A percentile compares a stretch with the other conserved stretches of the same genome.
Evolutionary conservation across 2,888 invertebrate species (phyloP).

Genomic region (Myathropa florea): DNA sequence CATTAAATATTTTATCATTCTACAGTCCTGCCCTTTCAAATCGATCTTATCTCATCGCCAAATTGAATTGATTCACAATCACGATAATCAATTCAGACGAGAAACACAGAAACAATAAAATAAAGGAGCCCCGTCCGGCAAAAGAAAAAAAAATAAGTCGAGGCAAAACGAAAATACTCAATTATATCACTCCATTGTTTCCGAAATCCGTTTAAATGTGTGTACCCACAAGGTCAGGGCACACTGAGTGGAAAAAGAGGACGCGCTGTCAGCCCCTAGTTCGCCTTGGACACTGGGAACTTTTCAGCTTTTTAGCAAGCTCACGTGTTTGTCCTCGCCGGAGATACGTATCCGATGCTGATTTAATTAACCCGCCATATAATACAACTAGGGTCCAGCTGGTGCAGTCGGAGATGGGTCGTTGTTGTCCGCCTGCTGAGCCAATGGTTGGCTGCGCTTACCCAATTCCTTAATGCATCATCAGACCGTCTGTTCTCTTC

Average conservation of each 20-base stretch:
- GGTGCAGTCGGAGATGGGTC: not conserved
- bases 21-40: conserved; percentile 71
- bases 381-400: conserved; percentile 37
- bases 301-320: conserved; percentile 28
- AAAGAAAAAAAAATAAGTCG: not conserved
- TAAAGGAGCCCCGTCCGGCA: not conserved
- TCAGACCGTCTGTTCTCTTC: not conserved
- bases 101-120: not conserved
- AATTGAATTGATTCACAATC: conserved; percentile 60
- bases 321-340: conserved; percentile 41
- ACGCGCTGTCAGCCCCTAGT: not conserved
- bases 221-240: not conserved
- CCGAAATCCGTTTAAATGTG: conserved; percentile 53
- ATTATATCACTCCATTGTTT: conserved; percentile 64
- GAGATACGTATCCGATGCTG: conserved; percentile 47
- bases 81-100: conserved; percentile 35
- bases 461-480: conserved; percentile 51
- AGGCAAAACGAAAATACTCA: conserved; percentile 38
- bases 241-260: not conserved
- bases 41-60: conserved; percentile 60
- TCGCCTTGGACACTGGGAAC: not conserved
- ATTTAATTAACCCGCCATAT: conserved; percentile 66
- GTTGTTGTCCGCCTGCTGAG: too few relatives aligned
- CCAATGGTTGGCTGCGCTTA: too few relatives aligned
- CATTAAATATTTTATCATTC: conserved; percentile 75